Conservation (phyloP, 2,888 invertebrate genomes). For the Standfussiana lucernea region DNA sequence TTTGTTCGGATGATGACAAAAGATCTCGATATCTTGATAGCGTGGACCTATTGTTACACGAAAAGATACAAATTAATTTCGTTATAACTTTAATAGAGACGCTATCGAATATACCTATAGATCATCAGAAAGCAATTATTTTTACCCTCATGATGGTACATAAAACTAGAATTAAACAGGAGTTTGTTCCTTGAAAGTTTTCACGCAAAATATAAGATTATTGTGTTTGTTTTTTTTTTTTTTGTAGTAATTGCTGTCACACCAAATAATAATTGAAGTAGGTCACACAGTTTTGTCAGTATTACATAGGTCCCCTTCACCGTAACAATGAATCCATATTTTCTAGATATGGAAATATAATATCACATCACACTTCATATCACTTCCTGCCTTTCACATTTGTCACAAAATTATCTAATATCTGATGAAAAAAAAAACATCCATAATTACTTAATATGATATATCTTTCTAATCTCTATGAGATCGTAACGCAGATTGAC, state of each 20-base stretch:
- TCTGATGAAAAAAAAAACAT: constrained; percentile 2
- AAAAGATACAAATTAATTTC: neutral
- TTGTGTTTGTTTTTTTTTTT: no score
- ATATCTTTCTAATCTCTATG: constrained; percentile 10
- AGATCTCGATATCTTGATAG: neutral
- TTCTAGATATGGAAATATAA: constrained; percentile 17
- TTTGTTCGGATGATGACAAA: neutral
- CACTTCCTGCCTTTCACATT: constrained; percentile 44
- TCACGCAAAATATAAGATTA: no score
- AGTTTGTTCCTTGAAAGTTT: neutral
- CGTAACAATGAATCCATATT: neutral
- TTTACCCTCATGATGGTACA: neutral
- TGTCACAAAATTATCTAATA: constrained; percentile 19
- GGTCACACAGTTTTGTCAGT: neutral
- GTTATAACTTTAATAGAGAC: neutral
- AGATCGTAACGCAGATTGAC: constrained; percentile 20
- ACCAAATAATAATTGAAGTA: neutral
- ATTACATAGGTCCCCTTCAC: constrained; percentile 31
- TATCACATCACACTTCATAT: constrained; percentile 16
- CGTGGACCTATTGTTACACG: neutral
- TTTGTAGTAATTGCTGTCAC: no score
- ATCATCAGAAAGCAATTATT: neutral
- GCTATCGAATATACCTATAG: neutral
- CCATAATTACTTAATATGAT: constrained; percentile 11
- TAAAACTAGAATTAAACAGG: neutral